Base-by-base conservation (phyloP, 2,888 invertebrate species). In the Oligia fasciuncula region DNA sequence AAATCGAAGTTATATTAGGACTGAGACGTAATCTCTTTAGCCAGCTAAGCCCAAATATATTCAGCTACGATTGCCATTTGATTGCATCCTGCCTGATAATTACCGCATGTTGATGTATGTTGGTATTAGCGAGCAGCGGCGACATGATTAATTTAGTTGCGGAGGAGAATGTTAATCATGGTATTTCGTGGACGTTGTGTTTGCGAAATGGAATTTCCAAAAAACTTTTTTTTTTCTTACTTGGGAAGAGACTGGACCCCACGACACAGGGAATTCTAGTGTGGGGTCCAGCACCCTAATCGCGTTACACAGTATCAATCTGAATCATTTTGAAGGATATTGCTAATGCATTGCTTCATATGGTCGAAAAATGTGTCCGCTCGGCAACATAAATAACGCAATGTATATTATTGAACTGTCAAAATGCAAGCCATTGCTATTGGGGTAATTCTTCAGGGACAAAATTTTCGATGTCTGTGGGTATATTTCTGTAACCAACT, bases 1-100 rank as follows among this genome's bases (percentile, higher is more conserved):
- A 92, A 92, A 92, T 93, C 89, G 90, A 90, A 82, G 86, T 90
- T 88, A 88, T 86, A 81, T 79, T n/a, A 88, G 86, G 79, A 43
- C 76, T 85, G 76, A 85, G 86, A 85, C 87, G 84, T 88, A 90
- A 91, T 90, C 90, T 89, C 87, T 85, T 88, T 85, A 87, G 82
- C 82, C 79, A 72, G 76, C 86, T 84, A 88, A 89, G 88, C 88
- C 79, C 72, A 89, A 90, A 89, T 88, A 89, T 88, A 89, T 89
- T 87, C 85, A 81, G 88, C 87, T 90, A 84, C 85, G 84, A 86
- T 89, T 86, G 84, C 84, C 67, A 78, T 88, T 87, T 88, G 80
- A 87, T 87, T 84, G 78, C 81, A 78, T 76, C 73, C 86, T 76
- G 80, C 57, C 76, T 77, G 72, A 81, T 86, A 89, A 90, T 89